Conservation (phyloP, 1,140 invertebrate genomes). For the Caerostris darwini region DNA sequence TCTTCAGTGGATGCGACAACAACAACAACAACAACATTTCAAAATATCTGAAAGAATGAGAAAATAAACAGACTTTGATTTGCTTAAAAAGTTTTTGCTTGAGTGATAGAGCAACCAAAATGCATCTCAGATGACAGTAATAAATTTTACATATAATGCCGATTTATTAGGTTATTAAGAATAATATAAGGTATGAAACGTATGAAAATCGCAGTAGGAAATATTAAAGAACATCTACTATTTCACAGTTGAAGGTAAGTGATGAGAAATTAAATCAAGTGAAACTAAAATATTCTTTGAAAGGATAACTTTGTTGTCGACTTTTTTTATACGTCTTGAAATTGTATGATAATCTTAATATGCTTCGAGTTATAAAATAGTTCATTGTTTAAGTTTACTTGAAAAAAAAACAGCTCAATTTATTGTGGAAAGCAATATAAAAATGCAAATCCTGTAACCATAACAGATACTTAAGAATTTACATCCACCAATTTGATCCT, state of each 20-base stretch:
- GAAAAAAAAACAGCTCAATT: background rate
- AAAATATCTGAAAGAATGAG: too few relatives aligned
- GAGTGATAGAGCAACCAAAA: background rate
- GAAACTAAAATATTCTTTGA: background rate
- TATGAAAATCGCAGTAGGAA: background rate
- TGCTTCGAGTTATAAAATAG: background rate
- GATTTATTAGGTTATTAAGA: background rate
- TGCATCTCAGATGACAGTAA: background rate
- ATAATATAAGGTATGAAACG: background rate
- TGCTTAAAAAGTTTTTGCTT: background rate
- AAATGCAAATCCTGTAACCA: background rate
- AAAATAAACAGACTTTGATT: background rate
- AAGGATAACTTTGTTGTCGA: background rate
- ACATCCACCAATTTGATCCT: background rate
- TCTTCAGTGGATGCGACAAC: too few relatives aligned
- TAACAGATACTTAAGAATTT: background rate
- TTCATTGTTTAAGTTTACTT: background rate
- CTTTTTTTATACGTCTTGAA: background rate
- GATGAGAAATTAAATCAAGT: background rate
- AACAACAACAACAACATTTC: too few relatives aligned
- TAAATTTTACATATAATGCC: background rate
- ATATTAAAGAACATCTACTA: background rate
- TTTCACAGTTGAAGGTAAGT: background rate
- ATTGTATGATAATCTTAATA: background rate
- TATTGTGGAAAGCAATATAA: background rate